Evolutionary conservation across 2,888 invertebrate genomes (phyloP), one percentile per base, ranked within the genome.

Genomic region (Notodonta dromedarius): DNA sequence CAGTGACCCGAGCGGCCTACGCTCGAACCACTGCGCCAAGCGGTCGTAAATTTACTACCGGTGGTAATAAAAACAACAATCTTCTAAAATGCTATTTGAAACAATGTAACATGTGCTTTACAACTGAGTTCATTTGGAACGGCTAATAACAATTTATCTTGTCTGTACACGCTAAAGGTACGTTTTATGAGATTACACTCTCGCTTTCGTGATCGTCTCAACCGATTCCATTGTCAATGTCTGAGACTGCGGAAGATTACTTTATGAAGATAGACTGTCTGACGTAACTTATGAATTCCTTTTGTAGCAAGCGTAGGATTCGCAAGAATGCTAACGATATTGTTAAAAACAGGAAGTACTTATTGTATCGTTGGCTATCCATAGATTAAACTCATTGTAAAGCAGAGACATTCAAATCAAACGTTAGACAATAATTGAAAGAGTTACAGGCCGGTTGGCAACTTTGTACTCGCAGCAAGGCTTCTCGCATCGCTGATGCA

Each of bases 291-390:
- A 32, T 8, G 32, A 52, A 13, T 35, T 50, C 50, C 50, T 50
- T 32, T 32, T 32, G 13, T 52, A 52, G 32, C 52, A 52, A 7
- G 52, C 52, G 52, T 52, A 52, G 52, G 52, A 52, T 35, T 9
- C 13, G 13, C 11, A 32, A 52, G 52, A 52, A 52, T 52, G 13
- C 13, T 16, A 11, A 35, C 52, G 52, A 52, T 32, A 24, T 32
- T 32, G 9, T 13, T 32, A 32, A 52, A 51, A 24, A 51, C 12
- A 42, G 46, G 46, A 46, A 46, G 46, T 42, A 1, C 12, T 42
- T 9, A 42, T 9, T 12, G 40, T 5, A 40, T 8, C 42, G 11
- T 42, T 42, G 42, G 11, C 42, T 42, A 42, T 7, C 42, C 0
- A 42, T 42, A 42, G 12, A 42, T 42, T 8, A 42, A 12, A 9